Evolutionary conservation across 2,797 vertebrate species (phyloP).

Genomic region (Pipistrellus pipistrellus): DNA sequence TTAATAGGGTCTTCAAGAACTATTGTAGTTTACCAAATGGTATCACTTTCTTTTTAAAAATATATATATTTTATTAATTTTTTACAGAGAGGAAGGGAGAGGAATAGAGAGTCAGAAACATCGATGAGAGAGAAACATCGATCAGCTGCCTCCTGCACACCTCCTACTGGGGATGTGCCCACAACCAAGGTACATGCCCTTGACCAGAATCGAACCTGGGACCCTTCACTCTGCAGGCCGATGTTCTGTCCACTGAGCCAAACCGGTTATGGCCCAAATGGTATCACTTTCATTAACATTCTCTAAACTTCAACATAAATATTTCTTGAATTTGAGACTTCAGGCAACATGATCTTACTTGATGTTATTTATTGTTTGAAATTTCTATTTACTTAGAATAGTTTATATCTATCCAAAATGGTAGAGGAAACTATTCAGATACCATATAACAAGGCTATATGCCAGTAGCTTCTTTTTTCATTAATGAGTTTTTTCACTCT

Average conservation of each 20-base stretch:
- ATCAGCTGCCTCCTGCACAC: too few species aligned
- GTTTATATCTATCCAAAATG: constrained; percentile 28
- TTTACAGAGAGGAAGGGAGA: too few species aligned
- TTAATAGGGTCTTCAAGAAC: constrained; percentile 50
- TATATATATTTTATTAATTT: too few species aligned
- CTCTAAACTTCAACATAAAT: constrained; percentile 45
- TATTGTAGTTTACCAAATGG: constrained; percentile 46
- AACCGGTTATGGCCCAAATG: not conserved
- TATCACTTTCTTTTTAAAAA: not conserved
- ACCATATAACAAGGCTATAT: not conserved
- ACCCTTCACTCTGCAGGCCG: too few species aligned
- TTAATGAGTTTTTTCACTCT: constrained; percentile 8
- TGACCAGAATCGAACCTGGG: too few species aligned
- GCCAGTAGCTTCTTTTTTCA: constrained; percentile 23
- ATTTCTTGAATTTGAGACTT: constrained; percentile 37
- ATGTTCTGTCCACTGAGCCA: too few species aligned
- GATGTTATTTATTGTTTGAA: constrained; percentile 26
- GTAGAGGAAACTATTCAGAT: not conserved
- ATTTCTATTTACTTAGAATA: constrained; percentile 67
- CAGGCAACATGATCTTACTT: not conserved
- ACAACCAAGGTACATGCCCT: too few species aligned
- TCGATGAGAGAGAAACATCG: too few species aligned
- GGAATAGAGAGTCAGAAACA: too few species aligned
- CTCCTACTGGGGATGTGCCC: too few species aligned
- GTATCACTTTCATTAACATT: constrained; percentile 46